These are phyloP conservation scores for Clistopyga incitator DNA, from an alignment of 2,888 invertebrate species.

Conservation along the genomic window DNA sequence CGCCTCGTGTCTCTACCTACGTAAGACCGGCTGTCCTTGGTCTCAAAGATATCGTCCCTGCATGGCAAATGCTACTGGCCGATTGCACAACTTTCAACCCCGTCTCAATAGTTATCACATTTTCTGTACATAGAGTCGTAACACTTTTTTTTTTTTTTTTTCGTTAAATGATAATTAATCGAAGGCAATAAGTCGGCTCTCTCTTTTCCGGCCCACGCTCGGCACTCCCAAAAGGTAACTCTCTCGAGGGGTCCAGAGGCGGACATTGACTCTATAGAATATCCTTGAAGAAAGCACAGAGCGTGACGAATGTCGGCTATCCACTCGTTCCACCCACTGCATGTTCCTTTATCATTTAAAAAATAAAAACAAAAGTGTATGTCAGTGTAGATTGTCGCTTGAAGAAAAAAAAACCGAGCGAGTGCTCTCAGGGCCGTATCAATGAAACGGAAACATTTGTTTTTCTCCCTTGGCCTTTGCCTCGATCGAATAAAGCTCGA, in stretches of 20 bases:
- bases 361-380: background rate
- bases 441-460: background rate
- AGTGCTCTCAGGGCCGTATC: background rate
- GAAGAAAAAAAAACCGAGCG: too few relatives aligned
- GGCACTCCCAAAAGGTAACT: constrained; percentile 16
- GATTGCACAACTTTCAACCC: constrained; percentile 41
- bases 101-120: constrained; percentile 9
- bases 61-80: constrained; percentile 44
- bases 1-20: constrained; percentile 39
- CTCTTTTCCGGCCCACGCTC: constrained; percentile 19
- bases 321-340: constrained; percentile 41
- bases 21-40: constrained; percentile 72
- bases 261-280: constrained; percentile 80
- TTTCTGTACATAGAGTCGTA: background rate
- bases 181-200: background rate
- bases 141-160: constrained; percentile 14
- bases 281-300: constrained; percentile 81
- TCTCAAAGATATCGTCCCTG: constrained; percentile 68
- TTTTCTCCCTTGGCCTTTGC: background rate
- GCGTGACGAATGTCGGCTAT: constrained; percentile 75
- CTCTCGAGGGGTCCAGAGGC: constrained; percentile 54
- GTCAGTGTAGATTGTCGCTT: background rate
- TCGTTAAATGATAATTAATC: background rate
- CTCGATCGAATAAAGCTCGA: background rate
- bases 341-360: background rate